phyloP scores from a whole-genome alignment of 2,888 invertebrate species.

The Ennomos quercinarius region DNA sequence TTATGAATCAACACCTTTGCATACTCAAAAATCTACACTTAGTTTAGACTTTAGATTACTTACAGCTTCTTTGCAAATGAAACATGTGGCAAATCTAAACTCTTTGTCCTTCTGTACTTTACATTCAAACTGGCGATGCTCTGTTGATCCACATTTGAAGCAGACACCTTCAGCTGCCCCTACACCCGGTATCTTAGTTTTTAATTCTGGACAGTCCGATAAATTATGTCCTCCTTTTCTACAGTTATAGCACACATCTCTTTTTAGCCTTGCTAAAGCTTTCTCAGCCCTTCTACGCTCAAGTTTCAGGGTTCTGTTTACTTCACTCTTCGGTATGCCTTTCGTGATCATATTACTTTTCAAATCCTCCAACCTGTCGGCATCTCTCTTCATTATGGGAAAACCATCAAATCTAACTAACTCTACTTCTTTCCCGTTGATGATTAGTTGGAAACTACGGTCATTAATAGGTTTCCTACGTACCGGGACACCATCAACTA shows the following conservation, averaged over 20 bases:
- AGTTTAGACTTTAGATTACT: slow-evolving; percentile 33
- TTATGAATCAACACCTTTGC: too few relatives aligned
- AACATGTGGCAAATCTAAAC: slow-evolving; percentile 94
- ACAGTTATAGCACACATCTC: slow-evolving; percentile 92
- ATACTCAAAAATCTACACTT: too few relatives aligned
- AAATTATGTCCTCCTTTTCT: slow-evolving; percentile 91
- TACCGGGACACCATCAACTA: slow-evolving; percentile 61
- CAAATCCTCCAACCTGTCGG: slow-evolving; percentile 86
- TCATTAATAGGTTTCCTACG: slow-evolving; percentile 78
- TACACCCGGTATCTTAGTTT: slow-evolving; percentile 78
- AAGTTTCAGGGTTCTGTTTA: slow-evolving; percentile 87
- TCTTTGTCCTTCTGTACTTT: slow-evolving; percentile 88
- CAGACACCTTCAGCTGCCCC: slow-evolving; percentile 89
- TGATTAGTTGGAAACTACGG: slow-evolving; percentile 79
- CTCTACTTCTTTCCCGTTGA: slow-evolving; percentile 88
- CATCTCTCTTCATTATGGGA: slow-evolving; percentile 90
- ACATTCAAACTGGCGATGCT: slow-evolving; percentile 92
- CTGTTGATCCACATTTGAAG: slow-evolving; percentile 96
- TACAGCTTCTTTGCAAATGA: slow-evolving; percentile 92
- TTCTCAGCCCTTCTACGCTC: slow-evolving; percentile 91
- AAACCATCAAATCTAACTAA: slow-evolving; percentile 89
- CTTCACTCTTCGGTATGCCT: slow-evolving; percentile 88
- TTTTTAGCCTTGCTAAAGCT: slow-evolving; percentile 87
- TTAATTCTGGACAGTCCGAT: slow-evolving; percentile 91
- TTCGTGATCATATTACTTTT: slow-evolving; percentile 87